Evolutionary conservation across 2,797 vertebrate species (phyloP).

Genomic region (Lates japonicus): DNA sequence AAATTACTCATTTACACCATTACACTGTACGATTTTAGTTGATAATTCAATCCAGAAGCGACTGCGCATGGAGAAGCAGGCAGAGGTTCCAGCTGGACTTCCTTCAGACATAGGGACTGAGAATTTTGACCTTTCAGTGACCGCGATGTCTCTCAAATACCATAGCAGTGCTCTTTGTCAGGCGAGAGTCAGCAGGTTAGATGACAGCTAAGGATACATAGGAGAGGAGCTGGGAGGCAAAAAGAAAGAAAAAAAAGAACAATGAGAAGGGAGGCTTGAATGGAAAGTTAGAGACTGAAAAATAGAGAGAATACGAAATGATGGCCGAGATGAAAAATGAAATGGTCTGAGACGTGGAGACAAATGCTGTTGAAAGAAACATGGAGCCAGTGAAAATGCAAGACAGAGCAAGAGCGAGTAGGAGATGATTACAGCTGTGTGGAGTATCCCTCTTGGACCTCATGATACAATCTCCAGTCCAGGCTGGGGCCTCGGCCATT

Average conservation of each 20-base stretch:
- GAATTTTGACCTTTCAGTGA: constrained; percentile 53
- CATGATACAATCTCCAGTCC: constrained; percentile 37
- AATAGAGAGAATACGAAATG: constrained; percentile 53
- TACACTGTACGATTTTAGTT: constrained; percentile 10
- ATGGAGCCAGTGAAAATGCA: constrained; percentile 37
- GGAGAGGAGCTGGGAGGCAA: constrained; percentile 7
- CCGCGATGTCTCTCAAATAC: constrained; percentile 37
- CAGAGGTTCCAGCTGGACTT: constrained; percentile 35
- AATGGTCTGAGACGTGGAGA: constrained; percentile 44
- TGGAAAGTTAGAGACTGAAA: constrained; percentile 25
- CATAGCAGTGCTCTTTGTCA: not conserved
- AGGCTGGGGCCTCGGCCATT: not conserved
- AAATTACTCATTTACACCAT: not conserved
- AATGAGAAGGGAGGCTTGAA: constrained; percentile 18
- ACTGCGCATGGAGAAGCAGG: constrained; percentile 12
- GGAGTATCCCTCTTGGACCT: constrained; percentile 42
- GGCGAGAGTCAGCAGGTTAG: constrained; percentile 46
- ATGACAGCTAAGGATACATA: not conserved
- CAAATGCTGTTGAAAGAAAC: constrained; percentile 62
- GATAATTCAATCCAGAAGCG: constrained; percentile 42
- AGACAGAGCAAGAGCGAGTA: constrained; percentile 25
- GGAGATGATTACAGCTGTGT: constrained; percentile 51
- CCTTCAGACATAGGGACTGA: not conserved
- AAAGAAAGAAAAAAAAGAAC: not conserved
- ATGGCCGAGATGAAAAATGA: constrained; percentile 49